Evolutionary conservation across 1,140 invertebrate genomes (phyloP).

Genomic region (Odontomachus brunneus): DNA sequence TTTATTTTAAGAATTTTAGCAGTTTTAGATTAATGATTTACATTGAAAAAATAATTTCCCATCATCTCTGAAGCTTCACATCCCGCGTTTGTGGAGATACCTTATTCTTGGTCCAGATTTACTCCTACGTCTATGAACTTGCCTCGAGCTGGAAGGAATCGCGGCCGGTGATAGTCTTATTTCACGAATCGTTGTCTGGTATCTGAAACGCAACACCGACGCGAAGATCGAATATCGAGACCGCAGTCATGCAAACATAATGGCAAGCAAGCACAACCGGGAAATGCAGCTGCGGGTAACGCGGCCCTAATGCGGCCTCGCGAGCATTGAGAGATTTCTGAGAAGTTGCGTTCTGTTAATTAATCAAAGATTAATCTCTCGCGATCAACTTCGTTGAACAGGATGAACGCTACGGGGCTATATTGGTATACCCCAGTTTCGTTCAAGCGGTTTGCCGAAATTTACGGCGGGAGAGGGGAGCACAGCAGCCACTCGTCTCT

Average conservation of each 20-base stretch:
- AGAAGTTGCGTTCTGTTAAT: constrained; percentile 31
- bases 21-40: too few relatives aligned
- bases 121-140: too few relatives aligned
- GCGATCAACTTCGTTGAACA: not conserved
- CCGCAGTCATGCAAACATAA: constrained; percentile 46
- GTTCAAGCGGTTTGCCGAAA: not conserved
- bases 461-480: too few relatives aligned
- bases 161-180: constrained; percentile 1
- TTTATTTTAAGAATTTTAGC: too few relatives aligned
- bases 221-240: constrained; percentile 24
- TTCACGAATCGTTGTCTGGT: constrained; percentile 13
- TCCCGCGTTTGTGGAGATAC: too few relatives aligned
- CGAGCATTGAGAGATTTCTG: constrained; percentile 10
- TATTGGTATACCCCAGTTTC: not conserved
- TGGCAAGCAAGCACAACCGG: constrained; percentile 1
- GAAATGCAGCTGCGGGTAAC: constrained; percentile 42
- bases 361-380: constrained; percentile 27
- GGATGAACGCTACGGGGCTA: not conserved
- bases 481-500: not conserved
- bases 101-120: too few relatives aligned
- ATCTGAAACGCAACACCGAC: constrained; percentile 1
- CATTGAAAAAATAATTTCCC: too few relatives aligned
- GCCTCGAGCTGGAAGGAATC: not conserved
- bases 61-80: too few relatives aligned
- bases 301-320: constrained; percentile 25